phyloP scores from a whole-genome alignment of 2,888 invertebrate species.

The Lasioglossum morio region DNA sequence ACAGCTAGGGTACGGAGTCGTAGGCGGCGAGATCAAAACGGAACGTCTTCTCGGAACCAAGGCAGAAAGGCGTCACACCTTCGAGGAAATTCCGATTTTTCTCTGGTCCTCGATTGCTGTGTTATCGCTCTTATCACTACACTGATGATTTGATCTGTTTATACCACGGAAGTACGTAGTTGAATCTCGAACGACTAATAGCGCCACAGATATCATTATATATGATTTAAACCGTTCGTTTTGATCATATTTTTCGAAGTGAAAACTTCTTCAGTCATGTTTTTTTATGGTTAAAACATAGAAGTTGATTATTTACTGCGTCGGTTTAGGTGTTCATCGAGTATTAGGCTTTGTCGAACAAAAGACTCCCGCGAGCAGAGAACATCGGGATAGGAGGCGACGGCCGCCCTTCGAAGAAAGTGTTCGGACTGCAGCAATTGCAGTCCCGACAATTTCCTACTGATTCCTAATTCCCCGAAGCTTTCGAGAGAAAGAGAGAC shows the following conservation, averaged over 20 bases:
- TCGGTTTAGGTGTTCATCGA: too few relatives aligned
- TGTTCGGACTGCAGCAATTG: constrained; percentile 10
- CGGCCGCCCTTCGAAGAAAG: not conserved
- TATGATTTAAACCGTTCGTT: too few relatives aligned
- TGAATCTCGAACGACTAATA: not conserved
- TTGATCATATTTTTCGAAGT: too few relatives aligned
- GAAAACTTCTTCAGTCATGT: too few relatives aligned
- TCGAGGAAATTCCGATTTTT: constrained; percentile 21
- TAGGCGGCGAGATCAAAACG: constrained; percentile 76
- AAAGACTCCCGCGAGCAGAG: not conserved
- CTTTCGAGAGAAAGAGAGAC: constrained; percentile 31
- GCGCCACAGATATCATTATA: not conserved
- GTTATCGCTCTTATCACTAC: not conserved
- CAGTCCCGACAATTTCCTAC: constrained; percentile 40
- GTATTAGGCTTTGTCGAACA: too few relatives aligned
- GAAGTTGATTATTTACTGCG: too few relatives aligned
- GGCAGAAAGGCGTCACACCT: not conserved
- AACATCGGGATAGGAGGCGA: not conserved
- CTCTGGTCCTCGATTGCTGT: not conserved
- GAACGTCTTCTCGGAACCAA: constrained; percentile 28
- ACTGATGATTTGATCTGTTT: not conserved
- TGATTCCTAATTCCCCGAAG: constrained; percentile 46
- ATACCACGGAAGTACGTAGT: not conserved
- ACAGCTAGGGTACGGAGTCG: constrained; percentile 52
- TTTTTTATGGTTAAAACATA: too few relatives aligned